Percentiles rank a stretch among this genome's conserved stretches.
Conservation (phyloP, 2,113 vertebrate species). For the Limanda limanda region DNA sequence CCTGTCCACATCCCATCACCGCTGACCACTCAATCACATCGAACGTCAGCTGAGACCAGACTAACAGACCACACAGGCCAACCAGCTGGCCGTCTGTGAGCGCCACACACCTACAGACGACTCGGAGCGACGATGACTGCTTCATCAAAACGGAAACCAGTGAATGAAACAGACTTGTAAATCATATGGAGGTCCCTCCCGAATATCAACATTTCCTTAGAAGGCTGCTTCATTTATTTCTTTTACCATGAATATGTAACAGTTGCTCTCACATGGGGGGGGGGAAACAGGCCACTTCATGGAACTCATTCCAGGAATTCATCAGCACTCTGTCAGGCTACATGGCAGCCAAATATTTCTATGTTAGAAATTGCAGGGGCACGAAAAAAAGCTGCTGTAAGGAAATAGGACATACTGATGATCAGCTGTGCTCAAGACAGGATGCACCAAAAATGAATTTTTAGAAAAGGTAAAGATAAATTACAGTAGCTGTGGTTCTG, state of each 20-base stretch:
- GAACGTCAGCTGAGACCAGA: constrained; percentile 9
- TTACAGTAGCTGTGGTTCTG: constrained; percentile 20
- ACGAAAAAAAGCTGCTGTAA: constrained; percentile 8
- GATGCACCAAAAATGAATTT: background rate
- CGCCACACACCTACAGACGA: constrained; percentile 23
- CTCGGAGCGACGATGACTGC: constrained; percentile 22
- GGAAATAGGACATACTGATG: constrained; percentile 48
- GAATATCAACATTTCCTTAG: constrained; percentile 70
- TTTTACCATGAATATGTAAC: constrained; percentile 77
- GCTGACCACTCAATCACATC: constrained; percentile 27
- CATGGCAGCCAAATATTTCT: constrained; percentile 72
- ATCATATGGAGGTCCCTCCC: constrained; percentile 58
- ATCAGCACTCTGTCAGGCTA: constrained; percentile 71
- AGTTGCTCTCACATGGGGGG: constrained; percentile 60
- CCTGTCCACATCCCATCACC: constrained; percentile 22
- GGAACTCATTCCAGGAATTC: constrained; percentile 74
- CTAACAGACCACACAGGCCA: background rate
- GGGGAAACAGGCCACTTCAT: constrained; percentile 70
- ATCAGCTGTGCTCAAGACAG: constrained; percentile 39
- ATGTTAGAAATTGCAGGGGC: constrained; percentile 53
- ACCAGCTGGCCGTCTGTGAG: constrained; percentile 47
- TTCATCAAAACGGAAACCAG: constrained; percentile 54
- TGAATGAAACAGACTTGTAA: constrained; percentile 69
- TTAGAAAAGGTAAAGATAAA: constrained; percentile 18
- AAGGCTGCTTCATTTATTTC: constrained; percentile 73